Percentiles rank a stretch among this genome's conserved stretches.
phyloP scores from a whole-genome alignment of 2,797 vertebrate genomes.

The Xenops minutus region DNA sequence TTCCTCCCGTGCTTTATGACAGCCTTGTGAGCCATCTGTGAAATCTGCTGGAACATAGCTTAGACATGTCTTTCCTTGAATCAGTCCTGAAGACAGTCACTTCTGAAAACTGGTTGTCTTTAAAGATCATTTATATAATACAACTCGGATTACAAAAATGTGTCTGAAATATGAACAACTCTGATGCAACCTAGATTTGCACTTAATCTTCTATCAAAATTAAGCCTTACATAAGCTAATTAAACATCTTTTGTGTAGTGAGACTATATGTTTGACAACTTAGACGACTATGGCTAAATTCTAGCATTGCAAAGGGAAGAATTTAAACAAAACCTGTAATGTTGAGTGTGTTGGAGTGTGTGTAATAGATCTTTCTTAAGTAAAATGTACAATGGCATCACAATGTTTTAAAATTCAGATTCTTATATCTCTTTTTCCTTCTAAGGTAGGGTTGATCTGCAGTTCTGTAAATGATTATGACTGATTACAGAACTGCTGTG shows the following conservation, averaged over 20 bases:
- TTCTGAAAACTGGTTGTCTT: neutral
- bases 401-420: neutral
- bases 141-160: neutral
- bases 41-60: conserved; percentile 11
- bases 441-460: neutral
- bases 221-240: neutral
- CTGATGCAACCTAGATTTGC: neutral
- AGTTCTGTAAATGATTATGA: neutral
- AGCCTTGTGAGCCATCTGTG: conserved; percentile 36
- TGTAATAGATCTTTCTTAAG: neutral
- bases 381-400: neutral
- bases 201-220: neutral
- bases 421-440: neutral
- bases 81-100: neutral
- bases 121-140: conserved; percentile 7
- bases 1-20: conserved; percentile 12
- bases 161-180: neutral
- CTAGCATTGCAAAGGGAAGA: neutral
- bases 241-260: neutral
- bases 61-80: neutral
- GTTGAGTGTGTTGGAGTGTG: accelerated
- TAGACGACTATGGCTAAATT: neutral
- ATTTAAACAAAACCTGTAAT: neutral
- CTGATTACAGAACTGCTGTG: neutral
- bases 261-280: neutral